Evolutionary conservation across 2,797 vertebrate genomes (phyloP).

Genomic region (Amniataba percoides): DNA sequence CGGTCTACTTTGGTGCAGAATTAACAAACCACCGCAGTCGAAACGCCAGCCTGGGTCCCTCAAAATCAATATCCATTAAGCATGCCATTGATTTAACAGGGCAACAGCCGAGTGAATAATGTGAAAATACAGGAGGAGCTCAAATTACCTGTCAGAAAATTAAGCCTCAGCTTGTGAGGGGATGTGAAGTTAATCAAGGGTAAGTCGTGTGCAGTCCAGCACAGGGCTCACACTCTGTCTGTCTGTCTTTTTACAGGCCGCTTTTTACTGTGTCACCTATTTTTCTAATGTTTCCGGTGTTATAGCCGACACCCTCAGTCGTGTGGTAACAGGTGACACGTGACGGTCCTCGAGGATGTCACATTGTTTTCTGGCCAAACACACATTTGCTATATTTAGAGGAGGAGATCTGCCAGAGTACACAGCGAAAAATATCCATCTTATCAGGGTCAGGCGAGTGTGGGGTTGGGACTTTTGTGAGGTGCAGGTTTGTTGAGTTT

Average conservation of each 20-base stretch:
- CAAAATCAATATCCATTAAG: constrained; percentile 69
- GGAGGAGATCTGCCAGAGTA: not conserved
- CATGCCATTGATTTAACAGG: constrained; percentile 50
- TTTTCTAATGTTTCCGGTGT: not conserved
- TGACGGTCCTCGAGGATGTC: constrained; percentile 6
- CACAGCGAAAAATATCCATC: constrained; percentile 26
- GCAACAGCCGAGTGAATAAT: constrained; percentile 37
- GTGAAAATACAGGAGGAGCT: constrained; percentile 49
- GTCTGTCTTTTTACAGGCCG: not conserved
- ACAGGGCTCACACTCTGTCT: not conserved
- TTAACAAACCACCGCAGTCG: constrained; percentile 35
- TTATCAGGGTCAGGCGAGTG: constrained; percentile 41
- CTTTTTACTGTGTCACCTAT: not conserved
- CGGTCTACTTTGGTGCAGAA: constrained; percentile 30
- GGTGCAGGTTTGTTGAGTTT: not conserved
- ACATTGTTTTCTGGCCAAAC: constrained; percentile 34
- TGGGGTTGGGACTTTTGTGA: constrained; percentile 5
- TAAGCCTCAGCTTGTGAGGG: constrained; percentile 40
- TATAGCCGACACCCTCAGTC: not conserved
- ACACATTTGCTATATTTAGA: constrained; percentile 44
- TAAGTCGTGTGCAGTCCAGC: constrained; percentile 8
- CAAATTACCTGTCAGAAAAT: constrained; percentile 61
- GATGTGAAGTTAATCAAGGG: constrained; percentile 54
- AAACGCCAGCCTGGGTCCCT: constrained; percentile 22
- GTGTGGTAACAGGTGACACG: not conserved